Evolutionary conservation across 2,113 vertebrate species (phyloP), one percentile per base, ranked within the genome.

Genomic region (Numida meleagris): DNA sequence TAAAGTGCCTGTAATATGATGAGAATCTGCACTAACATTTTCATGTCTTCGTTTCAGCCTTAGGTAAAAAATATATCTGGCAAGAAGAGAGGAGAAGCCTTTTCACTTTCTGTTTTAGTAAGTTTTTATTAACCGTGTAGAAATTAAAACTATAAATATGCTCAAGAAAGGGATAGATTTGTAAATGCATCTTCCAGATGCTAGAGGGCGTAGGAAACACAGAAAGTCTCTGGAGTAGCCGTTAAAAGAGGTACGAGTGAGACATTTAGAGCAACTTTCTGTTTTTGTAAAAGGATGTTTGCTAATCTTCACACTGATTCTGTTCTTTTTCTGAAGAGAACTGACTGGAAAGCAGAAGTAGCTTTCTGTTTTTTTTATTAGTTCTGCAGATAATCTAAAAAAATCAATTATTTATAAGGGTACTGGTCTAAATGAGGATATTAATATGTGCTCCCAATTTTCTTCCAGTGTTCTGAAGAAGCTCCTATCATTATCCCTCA

Each of bases 181-280:
- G 67, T 81, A 94, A 94, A 95, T 96, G 20, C 96, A 90, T 45
- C 79, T 81, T 94, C 36, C 70, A 87, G 85, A 96, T 96, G 96
- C 96, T 97, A 96, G 96, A 96, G 96, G 96, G 96, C 96, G 89
- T 57, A 94, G 86, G 82, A 96, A 88, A 72, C 78, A 85, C 45
- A 83, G 76, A 88, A 96, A 95, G 93, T 45, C 38, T 55, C 14
- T 9, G 11, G 62, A 4, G 21, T 27, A 59, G 67, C 66, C 0
- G 53, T 86, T 73, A 38, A 20, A 48, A 33, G 43, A 58, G 19
- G 4, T 29, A 29, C 7, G 53, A 77, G 58, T 3, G 29, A 78
- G 65, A 71, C 27, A 14, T 84, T 85, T n/a, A 76, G 21, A 79
- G 23, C 11, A 74, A 67, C 67, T 79, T 95, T 38, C 53, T 29